Conservation (phyloP, 2,797 vertebrate genomes). For the Parauchenoglanis ngamensis region DNA sequence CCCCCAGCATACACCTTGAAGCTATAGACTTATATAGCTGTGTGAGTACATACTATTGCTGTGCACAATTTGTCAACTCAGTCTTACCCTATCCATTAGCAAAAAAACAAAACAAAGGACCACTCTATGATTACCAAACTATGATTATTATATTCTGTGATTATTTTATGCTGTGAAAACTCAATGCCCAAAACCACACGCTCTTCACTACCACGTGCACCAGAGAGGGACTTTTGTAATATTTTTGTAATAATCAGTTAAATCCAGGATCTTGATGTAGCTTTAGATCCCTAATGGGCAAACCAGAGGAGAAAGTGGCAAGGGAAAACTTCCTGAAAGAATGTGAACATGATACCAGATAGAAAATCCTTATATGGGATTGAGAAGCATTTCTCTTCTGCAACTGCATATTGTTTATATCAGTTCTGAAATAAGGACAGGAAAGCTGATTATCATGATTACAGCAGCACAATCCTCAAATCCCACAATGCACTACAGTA, state of each 20-base stretch:
- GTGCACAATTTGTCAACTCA: too few species aligned
- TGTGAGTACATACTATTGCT: too few species aligned
- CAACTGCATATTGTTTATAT: background rate
- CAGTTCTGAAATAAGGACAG: background rate
- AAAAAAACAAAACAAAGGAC: too few species aligned
- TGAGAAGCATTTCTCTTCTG: background rate
- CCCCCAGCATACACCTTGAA: background rate
- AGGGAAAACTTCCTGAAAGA: background rate
- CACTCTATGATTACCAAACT: too few species aligned
- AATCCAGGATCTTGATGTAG: background rate
- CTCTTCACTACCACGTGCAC: background rate
- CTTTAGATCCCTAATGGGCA: background rate
- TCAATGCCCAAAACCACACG: background rate
- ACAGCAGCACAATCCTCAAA: background rate
- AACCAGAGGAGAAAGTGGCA: background rate
- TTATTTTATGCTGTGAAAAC: background rate
- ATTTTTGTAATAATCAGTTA: background rate
- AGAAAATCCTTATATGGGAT: background rate
- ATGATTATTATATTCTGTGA: background rate
- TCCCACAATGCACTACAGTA: background rate
- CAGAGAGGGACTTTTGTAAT: background rate
- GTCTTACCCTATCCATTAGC: too few species aligned
- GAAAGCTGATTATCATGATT: background rate
- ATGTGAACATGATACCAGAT: background rate
- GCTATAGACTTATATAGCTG: too few species aligned